These are phyloP conservation scores for Cataglyphis rosenhaueri DNA, from an alignment of 2,888 invertebrate species.

Conservation along the genomic window DNA sequence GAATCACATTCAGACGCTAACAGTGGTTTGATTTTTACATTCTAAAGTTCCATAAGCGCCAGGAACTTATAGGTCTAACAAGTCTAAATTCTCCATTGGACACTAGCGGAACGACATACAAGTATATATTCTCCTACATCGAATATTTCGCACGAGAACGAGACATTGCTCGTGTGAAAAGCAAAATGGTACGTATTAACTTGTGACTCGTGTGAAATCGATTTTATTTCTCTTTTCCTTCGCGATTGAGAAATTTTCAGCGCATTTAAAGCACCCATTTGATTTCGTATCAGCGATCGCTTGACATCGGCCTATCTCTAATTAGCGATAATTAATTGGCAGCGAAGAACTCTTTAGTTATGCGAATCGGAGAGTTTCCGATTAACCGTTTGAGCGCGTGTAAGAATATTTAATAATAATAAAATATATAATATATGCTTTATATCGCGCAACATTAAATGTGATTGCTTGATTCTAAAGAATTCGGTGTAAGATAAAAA, in stretches of 20 bases:
- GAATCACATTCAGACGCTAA: slow-evolving; percentile 18
- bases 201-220: slow-evolving; percentile 44
- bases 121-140: background rate
- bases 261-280: slow-evolving; percentile 20
- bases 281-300: slow-evolving; percentile 42
- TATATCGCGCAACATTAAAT: background rate
- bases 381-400: slow-evolving; percentile 48
- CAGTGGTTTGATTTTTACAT: slow-evolving; percentile 1
- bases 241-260: slow-evolving; percentile 18
- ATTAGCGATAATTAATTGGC: slow-evolving; percentile 49
- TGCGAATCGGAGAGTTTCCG: slow-evolving; percentile 48
- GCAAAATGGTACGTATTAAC: background rate
- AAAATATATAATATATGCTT: slow-evolving; percentile 8
- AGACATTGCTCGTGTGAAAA: background rate
- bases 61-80: background rate
- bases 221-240: slow-evolving; percentile 30
- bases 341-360: slow-evolving; percentile 50
- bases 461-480: background rate
- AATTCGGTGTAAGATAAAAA: slow-evolving; percentile 7
- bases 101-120: background rate
- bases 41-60: background rate
- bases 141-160: background rate
- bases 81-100: slow-evolving; percentile 6
- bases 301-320: slow-evolving; percentile 46
- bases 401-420: slow-evolving; percentile 22